Evolutionary conservation across 2,888 invertebrate genomes (phyloP).

Genomic region (Eudasyphora cyanicolor): DNA sequence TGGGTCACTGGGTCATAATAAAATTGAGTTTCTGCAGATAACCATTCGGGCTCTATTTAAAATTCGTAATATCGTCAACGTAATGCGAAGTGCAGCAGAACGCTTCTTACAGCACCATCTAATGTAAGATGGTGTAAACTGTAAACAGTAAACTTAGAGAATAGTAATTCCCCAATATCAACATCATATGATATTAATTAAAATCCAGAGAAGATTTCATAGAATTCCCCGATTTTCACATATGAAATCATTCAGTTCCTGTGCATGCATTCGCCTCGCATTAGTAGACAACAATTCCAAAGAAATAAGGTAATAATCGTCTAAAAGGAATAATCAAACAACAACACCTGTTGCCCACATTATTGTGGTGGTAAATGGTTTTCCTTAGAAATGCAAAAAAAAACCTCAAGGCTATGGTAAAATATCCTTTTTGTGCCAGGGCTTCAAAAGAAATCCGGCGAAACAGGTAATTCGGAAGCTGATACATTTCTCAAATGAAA

Average conservation of each 20-base stretch:
- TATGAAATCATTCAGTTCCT: too few relatives aligned
- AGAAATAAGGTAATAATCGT: background rate
- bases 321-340: background rate
- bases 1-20: too few relatives aligned
- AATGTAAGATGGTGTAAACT: too few relatives aligned
- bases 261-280: background rate
- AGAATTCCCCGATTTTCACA: background rate
- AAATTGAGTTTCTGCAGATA: too few relatives aligned
- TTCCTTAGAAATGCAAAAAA: constrained; percentile 56
- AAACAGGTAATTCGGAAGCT: constrained; percentile 78
- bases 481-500: constrained; percentile 70
- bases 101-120: too few relatives aligned
- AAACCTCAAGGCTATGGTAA: constrained; percentile 54
- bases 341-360: constrained; percentile 51
- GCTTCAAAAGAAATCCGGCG: constrained; percentile 31
- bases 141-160: too few relatives aligned
- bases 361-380: background rate
- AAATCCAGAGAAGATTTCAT: too few relatives aligned
- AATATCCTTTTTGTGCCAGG: constrained; percentile 46
- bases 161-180: too few relatives aligned
- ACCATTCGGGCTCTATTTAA: too few relatives aligned
- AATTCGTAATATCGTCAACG: too few relatives aligned
- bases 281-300: background rate
- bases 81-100: too few relatives aligned
- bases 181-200: too few relatives aligned